Percentiles rank a stretch among this genome's conserved stretches.
Evolutionary conservation across 1,140 invertebrate genomes (phyloP).

Genomic region (Hylaeus anthracinus): DNA sequence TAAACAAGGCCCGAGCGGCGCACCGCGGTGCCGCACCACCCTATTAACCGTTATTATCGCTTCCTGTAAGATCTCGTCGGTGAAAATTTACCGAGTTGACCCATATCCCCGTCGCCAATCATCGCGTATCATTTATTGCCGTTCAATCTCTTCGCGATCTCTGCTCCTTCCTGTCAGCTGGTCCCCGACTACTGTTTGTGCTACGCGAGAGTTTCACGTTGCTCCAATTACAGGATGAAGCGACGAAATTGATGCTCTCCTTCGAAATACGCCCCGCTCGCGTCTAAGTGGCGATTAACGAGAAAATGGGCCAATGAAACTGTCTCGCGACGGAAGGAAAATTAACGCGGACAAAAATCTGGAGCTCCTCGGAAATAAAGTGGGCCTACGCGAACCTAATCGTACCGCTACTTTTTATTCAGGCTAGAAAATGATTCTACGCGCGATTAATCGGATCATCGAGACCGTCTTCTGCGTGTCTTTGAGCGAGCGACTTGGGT

Average conservation of each 20-base stretch:
- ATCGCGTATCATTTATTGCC: neutral
- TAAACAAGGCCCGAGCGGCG: constrained; percentile 19
- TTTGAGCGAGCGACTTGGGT: constrained; percentile 37
- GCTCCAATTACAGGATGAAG: constrained; percentile 65
- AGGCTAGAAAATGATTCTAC: neutral
- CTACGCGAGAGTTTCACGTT: constrained; percentile 51
- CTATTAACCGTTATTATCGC: constrained; percentile 53
- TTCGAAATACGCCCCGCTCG: neutral
- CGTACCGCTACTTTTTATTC: no score
- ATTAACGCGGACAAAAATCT: no score
- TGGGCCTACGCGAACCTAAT: no score
- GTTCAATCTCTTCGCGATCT: neutral
- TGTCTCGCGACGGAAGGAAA: no score
- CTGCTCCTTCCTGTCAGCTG: constrained; percentile 30
- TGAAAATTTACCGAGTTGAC: constrained; percentile 25
- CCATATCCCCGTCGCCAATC: neutral
- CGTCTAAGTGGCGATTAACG: constrained; percentile 37
- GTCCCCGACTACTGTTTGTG: no score
- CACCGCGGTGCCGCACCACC: neutral
- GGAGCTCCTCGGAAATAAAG: no score
- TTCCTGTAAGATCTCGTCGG: constrained; percentile 26
- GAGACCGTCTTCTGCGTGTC: no score
- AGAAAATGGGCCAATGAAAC: constrained; percentile 3
- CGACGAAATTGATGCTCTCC: neutral
- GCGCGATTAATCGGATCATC: constrained; percentile 18